Conservation (phyloP, 2,888 invertebrate genomes). For the Alcis repandata region DNA sequence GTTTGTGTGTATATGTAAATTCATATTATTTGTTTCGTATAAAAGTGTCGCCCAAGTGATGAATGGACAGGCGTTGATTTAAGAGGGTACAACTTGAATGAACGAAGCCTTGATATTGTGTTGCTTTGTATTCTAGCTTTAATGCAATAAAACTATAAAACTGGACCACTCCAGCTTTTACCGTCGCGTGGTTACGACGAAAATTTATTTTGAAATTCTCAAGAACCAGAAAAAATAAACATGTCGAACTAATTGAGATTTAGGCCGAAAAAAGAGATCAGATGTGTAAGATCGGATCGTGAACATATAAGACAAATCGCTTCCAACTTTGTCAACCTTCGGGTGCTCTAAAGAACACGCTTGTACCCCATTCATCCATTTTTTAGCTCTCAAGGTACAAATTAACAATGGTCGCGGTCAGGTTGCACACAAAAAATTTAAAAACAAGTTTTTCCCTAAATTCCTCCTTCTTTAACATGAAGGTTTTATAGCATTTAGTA, state of each 20-base stretch:
- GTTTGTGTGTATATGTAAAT: constrained; percentile 51
- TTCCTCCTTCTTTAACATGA: constrained; percentile 67
- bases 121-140: constrained; percentile 64
- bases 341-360: constrained; percentile 71
- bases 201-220: constrained; percentile 50
- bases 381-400: constrained; percentile 73
- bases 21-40: constrained; percentile 60
- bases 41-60: constrained; percentile 75
- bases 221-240: constrained; percentile 44
- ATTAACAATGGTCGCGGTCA: constrained; percentile 83
- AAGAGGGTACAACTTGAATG: constrained; percentile 75
- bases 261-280: constrained; percentile 76
- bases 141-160: constrained; percentile 76
- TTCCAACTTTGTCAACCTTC: constrained; percentile 78
- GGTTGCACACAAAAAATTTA: constrained; percentile 74
- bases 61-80: constrained; percentile 78
- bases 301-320: constrained; percentile 81
- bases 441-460: constrained; percentile 67
- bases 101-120: constrained; percentile 65
- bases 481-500: constrained; percentile 77
- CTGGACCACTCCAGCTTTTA: constrained; percentile 42
- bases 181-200: constrained; percentile 43
- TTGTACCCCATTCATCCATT: constrained; percentile 75
- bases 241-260: constrained; percentile 65
- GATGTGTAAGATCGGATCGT: constrained; percentile 75